Percentiles rank a stretch among this genome's conserved stretches.
Conservation (phyloP, 2,888 invertebrate genomes). For the Dusona sp. region DNA sequence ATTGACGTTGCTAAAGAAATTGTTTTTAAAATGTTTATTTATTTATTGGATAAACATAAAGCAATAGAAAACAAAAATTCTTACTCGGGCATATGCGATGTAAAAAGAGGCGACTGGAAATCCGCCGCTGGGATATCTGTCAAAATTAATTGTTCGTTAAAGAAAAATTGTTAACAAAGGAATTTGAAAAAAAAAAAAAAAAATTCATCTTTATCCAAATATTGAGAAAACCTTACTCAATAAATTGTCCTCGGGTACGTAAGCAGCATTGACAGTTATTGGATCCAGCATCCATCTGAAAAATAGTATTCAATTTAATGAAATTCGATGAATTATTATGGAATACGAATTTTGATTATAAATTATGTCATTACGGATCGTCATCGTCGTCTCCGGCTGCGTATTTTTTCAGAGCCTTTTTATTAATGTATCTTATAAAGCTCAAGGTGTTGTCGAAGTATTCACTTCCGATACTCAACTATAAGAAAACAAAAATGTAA, state of each 20-base stretch:
- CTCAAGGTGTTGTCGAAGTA: slow-evolving; percentile 66
- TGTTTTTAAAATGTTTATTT: background rate
- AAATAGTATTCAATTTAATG: background rate
- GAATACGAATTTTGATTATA: background rate
- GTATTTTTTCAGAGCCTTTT: slow-evolving; percentile 32
- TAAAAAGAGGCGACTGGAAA: slow-evolving; percentile 61
- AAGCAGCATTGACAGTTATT: slow-evolving; percentile 83
- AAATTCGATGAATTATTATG: background rate
- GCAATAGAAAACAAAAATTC: background rate
- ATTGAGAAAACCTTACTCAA: slow-evolving; percentile 43
- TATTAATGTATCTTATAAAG: slow-evolving; percentile 51
- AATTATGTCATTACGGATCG: slow-evolving; percentile 33
- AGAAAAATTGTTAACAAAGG: background rate
- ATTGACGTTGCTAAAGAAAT: slow-evolving; percentile 52
- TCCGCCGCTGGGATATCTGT: slow-evolving; percentile 59
- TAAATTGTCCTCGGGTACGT: slow-evolving; percentile 70
- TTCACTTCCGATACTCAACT: slow-evolving; percentile 63
- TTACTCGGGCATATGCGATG: slow-evolving; percentile 55
- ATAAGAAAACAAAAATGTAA: background rate
- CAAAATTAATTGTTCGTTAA: background rate
- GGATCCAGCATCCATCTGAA: slow-evolving; percentile 79
- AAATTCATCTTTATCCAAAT: background rate
- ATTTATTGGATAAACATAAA: no score
- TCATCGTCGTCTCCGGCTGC: background rate
- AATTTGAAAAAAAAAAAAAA: background rate